Evolutionary conservation across 2,113 vertebrate species (phyloP).

Genomic region (Neolamprologus fasciatus): DNA sequence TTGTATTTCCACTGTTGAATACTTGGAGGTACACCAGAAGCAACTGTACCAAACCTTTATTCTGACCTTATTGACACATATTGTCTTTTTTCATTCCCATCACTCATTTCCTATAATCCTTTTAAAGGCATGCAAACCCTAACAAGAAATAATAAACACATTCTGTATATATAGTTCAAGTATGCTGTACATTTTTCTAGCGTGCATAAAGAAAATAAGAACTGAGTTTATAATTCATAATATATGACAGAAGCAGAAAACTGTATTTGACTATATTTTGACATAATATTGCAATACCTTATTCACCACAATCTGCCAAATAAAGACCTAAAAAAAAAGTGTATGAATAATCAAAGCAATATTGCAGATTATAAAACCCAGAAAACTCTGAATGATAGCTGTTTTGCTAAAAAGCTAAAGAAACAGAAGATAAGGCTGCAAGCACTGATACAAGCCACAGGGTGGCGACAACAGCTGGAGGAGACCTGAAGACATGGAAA

Average conservation of each 20-base stretch:
- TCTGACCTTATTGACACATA: not conserved
- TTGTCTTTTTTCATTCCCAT: not conserved
- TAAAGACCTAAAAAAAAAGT: not conserved
- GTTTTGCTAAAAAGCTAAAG: not conserved
- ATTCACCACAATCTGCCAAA: not conserved
- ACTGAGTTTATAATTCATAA: not conserved
- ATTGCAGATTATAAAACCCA: not conserved
- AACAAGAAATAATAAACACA: not conserved
- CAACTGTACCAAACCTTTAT: not conserved
- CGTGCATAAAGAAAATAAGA: not conserved
- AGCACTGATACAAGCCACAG: slow-evolving; percentile 3
- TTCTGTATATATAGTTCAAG: not conserved
- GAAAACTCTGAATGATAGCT: not conserved
- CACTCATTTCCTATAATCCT: not conserved
- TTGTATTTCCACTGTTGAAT: not conserved
- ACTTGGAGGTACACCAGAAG: not conserved
- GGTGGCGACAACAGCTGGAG: not conserved
- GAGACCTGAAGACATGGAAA: slow-evolving; percentile 5
- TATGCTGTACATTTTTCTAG: not conserved
- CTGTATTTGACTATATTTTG: not conserved
- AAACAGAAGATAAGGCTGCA: not conserved
- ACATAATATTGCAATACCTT: not conserved
- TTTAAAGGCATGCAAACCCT: not conserved
- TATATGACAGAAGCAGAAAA: not conserved
- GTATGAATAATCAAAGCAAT: not conserved